A percentile compares a stretch with the other conserved stretches of the same genome.
These are phyloP conservation scores for Eupeodes latifasciatus DNA, from an alignment of 2,888 invertebrate genomes.

Conservation along the genomic window DNA sequence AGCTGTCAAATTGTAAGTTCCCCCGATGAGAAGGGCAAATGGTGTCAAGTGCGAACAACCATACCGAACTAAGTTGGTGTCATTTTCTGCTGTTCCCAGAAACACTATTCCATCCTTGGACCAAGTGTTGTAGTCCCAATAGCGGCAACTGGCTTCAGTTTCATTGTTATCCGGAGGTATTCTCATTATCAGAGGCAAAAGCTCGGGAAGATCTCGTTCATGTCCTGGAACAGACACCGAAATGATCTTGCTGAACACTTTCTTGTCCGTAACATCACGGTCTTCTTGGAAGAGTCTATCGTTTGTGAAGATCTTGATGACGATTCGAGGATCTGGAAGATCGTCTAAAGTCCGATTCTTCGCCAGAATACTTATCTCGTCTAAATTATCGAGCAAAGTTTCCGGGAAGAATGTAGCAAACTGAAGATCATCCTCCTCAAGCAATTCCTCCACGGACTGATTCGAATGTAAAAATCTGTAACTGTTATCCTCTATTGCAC, in stretches of 20 bases:
- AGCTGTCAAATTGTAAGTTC: conserved; percentile 78
- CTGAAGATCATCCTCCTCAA: conserved; percentile 85
- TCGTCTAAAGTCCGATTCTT: conserved; percentile 64
- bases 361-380: conserved; percentile 77
- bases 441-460: conserved; percentile 84
- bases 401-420: conserved; percentile 86
- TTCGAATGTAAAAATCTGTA: conserved; percentile 83
- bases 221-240: conserved; percentile 87
- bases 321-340: conserved; percentile 82
- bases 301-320: conserved; percentile 85
- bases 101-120: conserved; percentile 85
- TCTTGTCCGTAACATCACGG: conserved; percentile 79
- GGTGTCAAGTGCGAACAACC: conserved; percentile 87
- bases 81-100: conserved; percentile 80
- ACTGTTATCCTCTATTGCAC: conserved; percentile 78
- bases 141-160: conserved; percentile 84
- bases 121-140: conserved; percentile 88
- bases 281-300: conserved; percentile 86
- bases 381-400: conserved; percentile 83
- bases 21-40: conserved; percentile 86
- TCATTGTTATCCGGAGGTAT: conserved; percentile 37
- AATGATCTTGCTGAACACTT: conserved; percentile 85
- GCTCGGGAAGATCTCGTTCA: conserved; percentile 85
- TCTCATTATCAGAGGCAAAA: conserved; percentile 85
- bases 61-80: conserved; percentile 83